Percentiles rank a stretch among this genome's conserved stretches.
These are phyloP conservation scores for Amphiprion percula DNA, from an alignment of 2,113 vertebrate species.

Conservation along the genomic window DNA sequence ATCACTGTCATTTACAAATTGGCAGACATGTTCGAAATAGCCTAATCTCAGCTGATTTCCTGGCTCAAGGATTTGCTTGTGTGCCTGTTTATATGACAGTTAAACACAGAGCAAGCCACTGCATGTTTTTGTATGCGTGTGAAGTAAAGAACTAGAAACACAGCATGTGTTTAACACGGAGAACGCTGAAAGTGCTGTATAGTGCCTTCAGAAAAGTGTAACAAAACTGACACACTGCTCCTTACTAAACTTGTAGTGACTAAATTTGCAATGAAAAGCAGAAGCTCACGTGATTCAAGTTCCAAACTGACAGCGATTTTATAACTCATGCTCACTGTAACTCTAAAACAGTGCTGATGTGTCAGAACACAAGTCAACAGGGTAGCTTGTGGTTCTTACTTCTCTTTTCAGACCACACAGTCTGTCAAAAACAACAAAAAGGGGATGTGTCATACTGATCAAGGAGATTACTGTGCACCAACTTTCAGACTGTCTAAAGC, in stretches of 20 bases:
- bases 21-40: neutral
- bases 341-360: conserved; percentile 5
- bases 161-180: neutral
- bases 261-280: neutral
- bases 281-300: neutral
- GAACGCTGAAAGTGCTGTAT: neutral
- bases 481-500: neutral
- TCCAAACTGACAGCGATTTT: neutral
- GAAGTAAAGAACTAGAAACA: neutral
- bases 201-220: too few species aligned
- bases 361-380: conserved; percentile 17
- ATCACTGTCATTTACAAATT: neutral
- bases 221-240: too few species aligned
- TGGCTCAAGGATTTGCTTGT: neutral
- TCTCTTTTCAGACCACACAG: conserved; percentile 26
- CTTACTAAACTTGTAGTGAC: too few species aligned
- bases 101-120: too few species aligned
- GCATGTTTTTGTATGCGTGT: too few species aligned
- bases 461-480: neutral
- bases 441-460: conserved; percentile 3
- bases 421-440: conserved; percentile 1
- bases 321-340: neutral
- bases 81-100: too few species aligned
- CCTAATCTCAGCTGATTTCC: neutral
- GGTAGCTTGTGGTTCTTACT: conserved; percentile 8